Conservation (phyloP, 2,888 invertebrate genomes). For the Plusia festucae region DNA sequence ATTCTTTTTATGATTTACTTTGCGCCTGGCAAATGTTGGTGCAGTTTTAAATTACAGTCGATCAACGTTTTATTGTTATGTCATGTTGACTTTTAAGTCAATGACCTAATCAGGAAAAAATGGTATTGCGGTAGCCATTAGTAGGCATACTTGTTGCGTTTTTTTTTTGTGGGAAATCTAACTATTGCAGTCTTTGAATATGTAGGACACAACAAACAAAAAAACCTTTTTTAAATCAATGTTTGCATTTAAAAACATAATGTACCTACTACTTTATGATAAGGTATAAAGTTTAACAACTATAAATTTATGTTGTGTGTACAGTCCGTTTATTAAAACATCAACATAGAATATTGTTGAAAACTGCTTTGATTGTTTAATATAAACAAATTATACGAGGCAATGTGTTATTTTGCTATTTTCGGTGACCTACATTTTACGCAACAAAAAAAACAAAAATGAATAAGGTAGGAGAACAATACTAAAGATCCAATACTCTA, state of each 20-base stretch:
- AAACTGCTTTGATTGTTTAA: background rate
- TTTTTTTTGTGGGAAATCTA: background rate
- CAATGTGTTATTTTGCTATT: background rate
- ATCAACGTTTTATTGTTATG: background rate
- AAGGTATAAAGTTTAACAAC: background rate
- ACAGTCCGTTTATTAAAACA: background rate
- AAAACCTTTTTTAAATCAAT: no score
- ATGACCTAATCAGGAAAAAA: no score
- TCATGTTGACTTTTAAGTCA: background rate
- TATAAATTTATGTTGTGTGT: no score
- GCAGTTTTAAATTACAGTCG: background rate
- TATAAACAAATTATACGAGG: background rate
- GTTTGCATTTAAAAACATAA: no score
- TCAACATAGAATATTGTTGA: background rate
- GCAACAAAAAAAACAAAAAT: conserved; percentile 17
- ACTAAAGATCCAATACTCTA: conserved; percentile 41
- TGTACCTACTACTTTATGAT: no score
- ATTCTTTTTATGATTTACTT: conserved; percentile 7
- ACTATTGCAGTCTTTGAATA: no score
- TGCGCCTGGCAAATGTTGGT: background rate
- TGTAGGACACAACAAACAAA: no score
- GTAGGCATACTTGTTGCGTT: background rate
- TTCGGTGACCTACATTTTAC: background rate
- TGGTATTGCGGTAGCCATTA: background rate
- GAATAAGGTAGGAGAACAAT: conserved; percentile 39